Evolutionary conservation across 2,113 vertebrate genomes (phyloP).

Genomic region (Indicator maculatus): DNA sequence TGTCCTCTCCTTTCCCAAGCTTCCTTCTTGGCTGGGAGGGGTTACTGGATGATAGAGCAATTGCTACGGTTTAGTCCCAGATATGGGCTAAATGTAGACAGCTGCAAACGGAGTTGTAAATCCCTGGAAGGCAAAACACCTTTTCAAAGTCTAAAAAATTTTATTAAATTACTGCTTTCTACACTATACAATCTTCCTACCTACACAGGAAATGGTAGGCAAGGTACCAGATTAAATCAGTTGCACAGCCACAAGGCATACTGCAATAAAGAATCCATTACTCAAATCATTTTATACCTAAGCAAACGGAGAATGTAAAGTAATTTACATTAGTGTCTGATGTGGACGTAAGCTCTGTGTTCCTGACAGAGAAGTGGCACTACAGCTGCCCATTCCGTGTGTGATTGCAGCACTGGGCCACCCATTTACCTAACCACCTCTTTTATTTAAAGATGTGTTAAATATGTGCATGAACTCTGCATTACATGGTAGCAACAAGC

Average conservation of each 20-base stretch:
- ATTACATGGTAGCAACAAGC: not conserved
- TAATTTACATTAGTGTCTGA: constrained; percentile 17
- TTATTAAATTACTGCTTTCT: constrained; percentile 38
- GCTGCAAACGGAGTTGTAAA: not conserved
- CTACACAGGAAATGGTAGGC: not conserved
- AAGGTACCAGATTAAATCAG: constrained; percentile 32
- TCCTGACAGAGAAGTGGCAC: not conserved
- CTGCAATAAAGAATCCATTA: constrained; percentile 45
- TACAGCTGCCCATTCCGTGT: not conserved
- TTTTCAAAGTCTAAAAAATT: not conserved
- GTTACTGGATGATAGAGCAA: not conserved
- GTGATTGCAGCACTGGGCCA: not conserved
- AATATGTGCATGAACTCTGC: not conserved
- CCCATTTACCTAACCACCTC: not conserved
- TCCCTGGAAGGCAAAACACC: constrained; percentile 5
- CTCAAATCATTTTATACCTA: constrained; percentile 34
- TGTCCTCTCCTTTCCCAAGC: not conserved
- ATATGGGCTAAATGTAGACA: not conserved
- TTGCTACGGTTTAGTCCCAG: not conserved
- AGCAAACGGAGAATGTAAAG: constrained; percentile 47
- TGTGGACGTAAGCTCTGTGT: not conserved
- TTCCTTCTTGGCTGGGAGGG: not conserved
- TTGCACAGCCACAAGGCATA: constrained; percentile 29
- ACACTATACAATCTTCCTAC: not conserved
- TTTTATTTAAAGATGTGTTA: constrained; percentile 24